Conservation (phyloP, 2,113 vertebrate species). For the Python bivittatus region DNA sequence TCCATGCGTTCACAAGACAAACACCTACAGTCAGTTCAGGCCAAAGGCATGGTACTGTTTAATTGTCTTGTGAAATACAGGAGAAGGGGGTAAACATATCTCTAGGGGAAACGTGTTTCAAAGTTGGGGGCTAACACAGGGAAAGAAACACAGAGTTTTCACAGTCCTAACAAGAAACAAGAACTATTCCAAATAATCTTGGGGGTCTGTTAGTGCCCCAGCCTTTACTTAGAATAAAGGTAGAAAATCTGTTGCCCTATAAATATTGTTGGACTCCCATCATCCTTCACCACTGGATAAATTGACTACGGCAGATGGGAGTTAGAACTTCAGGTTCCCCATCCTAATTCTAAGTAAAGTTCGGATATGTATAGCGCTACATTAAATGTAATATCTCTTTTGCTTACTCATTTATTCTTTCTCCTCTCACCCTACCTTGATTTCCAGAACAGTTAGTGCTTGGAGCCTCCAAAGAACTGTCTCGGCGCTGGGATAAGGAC, state of each 20-base stretch:
- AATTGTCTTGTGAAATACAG: neutral
- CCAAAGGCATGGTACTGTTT: too few relatives aligned
- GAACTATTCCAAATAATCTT: neutral
- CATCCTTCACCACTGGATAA: neutral
- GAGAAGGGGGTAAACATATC: neutral
- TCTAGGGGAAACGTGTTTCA: neutral
- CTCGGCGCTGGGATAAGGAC: slow-evolving; percentile 89
- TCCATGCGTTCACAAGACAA: neutral
- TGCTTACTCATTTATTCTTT: neutral
- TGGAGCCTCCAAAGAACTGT: slow-evolving; percentile 84
- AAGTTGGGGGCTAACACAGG: neutral
- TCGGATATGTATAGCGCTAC: neutral
- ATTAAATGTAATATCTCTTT: neutral
- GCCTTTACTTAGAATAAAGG: neutral
- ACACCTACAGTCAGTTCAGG: neutral
- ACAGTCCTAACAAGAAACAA: neutral
- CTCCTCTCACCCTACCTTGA: neutral
- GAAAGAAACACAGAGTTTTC: neutral
- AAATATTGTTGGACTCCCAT: neutral
- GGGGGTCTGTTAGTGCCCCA: neutral
- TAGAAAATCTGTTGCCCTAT: neutral
- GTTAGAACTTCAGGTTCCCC: neutral
- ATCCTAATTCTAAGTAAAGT: neutral
- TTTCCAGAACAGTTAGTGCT: slow-evolving; percentile 94
- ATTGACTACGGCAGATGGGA: neutral